These are phyloP conservation scores for Chromis chromis DNA, from an alignment of 2,797 vertebrate species.

Conservation along the genomic window DNA sequence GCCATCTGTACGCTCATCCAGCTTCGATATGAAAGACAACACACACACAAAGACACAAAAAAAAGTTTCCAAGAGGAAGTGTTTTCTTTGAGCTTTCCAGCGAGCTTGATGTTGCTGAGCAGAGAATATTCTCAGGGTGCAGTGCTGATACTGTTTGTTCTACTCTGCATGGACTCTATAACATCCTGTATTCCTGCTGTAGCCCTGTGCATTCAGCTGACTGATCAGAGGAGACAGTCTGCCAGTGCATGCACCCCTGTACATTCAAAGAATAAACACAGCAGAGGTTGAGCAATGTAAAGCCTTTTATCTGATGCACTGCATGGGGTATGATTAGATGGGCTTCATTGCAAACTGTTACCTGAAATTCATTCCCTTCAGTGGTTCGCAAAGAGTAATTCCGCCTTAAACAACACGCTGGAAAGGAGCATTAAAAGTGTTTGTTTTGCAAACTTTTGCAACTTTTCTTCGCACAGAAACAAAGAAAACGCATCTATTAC, in stretches of 20 bases:
- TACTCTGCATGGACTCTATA: slow-evolving; percentile 58
- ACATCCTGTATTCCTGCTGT: slow-evolving; percentile 51
- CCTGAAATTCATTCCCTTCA: slow-evolving; percentile 8
- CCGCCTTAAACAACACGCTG: neutral
- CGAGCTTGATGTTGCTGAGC: slow-evolving; percentile 35
- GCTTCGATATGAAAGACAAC: slow-evolving; percentile 22
- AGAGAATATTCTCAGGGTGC: slow-evolving; percentile 50
- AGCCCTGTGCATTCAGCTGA: slow-evolving; percentile 55
- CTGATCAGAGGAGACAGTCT: slow-evolving; percentile 67
- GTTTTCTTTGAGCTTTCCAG: slow-evolving; percentile 34
- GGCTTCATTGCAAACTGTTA: slow-evolving; percentile 21
- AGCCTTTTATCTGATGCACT: slow-evolving; percentile 56
- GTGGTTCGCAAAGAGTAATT: neutral
- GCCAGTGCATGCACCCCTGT: slow-evolving; percentile 31
- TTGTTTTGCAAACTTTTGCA: neutral
- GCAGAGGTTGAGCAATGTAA: slow-evolving; percentile 46
- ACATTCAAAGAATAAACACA: slow-evolving; percentile 56
- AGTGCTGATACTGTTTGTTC: slow-evolving; percentile 60
- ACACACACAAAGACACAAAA: neutral
- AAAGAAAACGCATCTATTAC: too few species aligned
- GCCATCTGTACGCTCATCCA: neutral
- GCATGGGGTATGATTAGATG: slow-evolving; percentile 44
- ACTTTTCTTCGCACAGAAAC: too few species aligned
- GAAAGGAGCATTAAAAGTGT: neutral
- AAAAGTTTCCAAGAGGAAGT: slow-evolving; percentile 43